These are phyloP conservation scores for Drosophila bipectinata DNA, from an alignment of 1,140 invertebrate genomes.

Conservation along the genomic window DNA sequence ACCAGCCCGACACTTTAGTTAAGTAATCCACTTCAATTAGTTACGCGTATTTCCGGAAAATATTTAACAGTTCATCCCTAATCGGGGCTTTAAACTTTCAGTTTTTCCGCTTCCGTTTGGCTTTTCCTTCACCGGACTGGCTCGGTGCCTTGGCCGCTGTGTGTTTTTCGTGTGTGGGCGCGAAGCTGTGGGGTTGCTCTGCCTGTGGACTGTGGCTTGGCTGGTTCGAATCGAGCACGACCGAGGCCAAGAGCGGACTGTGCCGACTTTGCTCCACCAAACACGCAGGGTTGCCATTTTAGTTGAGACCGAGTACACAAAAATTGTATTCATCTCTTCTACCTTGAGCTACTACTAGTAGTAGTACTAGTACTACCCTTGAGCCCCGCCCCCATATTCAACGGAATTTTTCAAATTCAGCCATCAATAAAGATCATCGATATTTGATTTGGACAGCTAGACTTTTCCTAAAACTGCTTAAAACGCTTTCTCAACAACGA, in stretches of 20 bases:
- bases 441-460: too few species aligned
- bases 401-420: too few species aligned
- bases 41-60: background rate
- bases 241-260: conserved; percentile 30
- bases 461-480: too few species aligned
- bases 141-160: background rate
- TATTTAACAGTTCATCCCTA: conserved; percentile 19
- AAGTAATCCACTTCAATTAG: background rate
- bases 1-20: conserved; percentile 35
- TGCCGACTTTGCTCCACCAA: conserved; percentile 49
- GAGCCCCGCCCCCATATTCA: too few species aligned
- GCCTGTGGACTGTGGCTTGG: conserved; percentile 22
- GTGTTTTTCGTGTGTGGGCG: conserved; percentile 8
- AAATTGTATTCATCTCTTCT: background rate
- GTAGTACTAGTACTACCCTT: too few species aligned
- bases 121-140: conserved; percentile 15
- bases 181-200: background rate
- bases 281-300: conserved; percentile 12
- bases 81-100: conserved; percentile 4
- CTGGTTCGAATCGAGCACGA: conserved; percentile 43
- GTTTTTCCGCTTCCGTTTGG: conserved; percentile 9
- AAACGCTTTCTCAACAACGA: too few species aligned
- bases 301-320: background rate
- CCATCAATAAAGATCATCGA: too few species aligned
- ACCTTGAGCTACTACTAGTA: too few species aligned